Base-by-base conservation (phyloP, 2,113 vertebrate genomes). In the Platysternon megacephalum region DNA sequence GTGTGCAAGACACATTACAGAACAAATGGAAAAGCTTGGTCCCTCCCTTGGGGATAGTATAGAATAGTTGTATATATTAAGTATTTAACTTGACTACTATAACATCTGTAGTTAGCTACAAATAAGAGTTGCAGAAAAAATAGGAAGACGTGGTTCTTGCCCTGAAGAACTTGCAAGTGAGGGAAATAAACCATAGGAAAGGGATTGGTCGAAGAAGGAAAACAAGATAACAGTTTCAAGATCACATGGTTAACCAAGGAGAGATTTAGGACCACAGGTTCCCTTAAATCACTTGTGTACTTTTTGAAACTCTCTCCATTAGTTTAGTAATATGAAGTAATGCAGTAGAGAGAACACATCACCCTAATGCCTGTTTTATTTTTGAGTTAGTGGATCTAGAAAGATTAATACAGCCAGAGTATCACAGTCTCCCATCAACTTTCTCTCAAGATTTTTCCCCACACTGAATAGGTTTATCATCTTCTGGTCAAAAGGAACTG, bases 391-490 rank as follows among this genome's bases (percentile, higher is more conserved):
- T 0, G 1, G 19, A 19, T 39, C 65, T 39, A 39, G 16, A n/a
- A 72, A 72, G n/a, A 19, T 39, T 21, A 39, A 22, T n/a, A 19
- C n/a, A 72, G n/a, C n/a, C n/a, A 22, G 19, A 39, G n/a, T 39
- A 39, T 39, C n/a, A 58, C 10, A 22, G 12, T 95, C 85, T 95
- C 83, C 80, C 49, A 65, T 85, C 49, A 65, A 21, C 82, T 91
- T 92, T 78, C 21, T 92, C 53, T 92, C 55, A 82, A 90, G 91
- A 86, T 32, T 79, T 92, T 91, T 91, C 95, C 79, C 81, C 91
- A 76, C 87, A 95, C 12, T 28, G 26, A 44, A 78, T 78, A 78
- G 5, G 9, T 19, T 39, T 39, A 17, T 68, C 39, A 21, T 39
- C 19, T 39, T 72, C 19, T 72, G 42, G 86, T 96, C 74, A 86